Conservation (phyloP, 2,113 vertebrate genomes). For the Hypocryptadius cinnamomeus region DNA sequence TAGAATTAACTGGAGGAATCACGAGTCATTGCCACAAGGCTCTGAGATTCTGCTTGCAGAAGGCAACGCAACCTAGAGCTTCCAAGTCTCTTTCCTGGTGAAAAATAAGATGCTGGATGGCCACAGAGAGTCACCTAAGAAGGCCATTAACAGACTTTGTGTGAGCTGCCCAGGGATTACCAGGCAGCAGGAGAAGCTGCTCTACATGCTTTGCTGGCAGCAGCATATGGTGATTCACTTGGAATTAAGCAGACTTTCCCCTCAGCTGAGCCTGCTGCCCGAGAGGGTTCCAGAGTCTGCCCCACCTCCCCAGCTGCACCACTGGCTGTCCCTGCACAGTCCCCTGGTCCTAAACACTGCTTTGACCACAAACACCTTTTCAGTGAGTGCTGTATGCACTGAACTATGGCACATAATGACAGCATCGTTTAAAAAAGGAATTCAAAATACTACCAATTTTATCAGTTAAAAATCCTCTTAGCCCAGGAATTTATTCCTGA, state of each 20-base stretch:
- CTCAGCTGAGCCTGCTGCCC: background rate
- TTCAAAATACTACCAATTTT: background rate
- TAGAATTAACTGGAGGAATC: background rate
- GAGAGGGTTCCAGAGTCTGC: background rate
- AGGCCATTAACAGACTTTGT: constrained; percentile 13
- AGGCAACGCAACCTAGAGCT: background rate
- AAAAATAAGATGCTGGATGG: background rate
- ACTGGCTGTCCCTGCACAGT: background rate
- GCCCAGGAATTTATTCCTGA: background rate
- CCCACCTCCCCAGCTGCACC: background rate
- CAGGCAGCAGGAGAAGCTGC: constrained; percentile 20
- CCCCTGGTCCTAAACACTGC: background rate
- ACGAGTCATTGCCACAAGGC: background rate
- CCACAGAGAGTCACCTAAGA: background rate
- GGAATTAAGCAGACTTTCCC: background rate
- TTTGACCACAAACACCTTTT: background rate
- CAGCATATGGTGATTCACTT: background rate
- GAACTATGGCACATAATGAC: background rate
- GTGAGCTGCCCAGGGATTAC: background rate
- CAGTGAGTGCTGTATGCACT: background rate
- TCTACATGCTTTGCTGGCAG: background rate
- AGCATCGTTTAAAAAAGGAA: background rate
- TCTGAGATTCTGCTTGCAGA: background rate
- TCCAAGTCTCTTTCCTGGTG: background rate
- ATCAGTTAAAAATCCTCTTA: background rate